Conservation (phyloP, 2,797 vertebrate species). For the Rhinogobio ventralis region DNA sequence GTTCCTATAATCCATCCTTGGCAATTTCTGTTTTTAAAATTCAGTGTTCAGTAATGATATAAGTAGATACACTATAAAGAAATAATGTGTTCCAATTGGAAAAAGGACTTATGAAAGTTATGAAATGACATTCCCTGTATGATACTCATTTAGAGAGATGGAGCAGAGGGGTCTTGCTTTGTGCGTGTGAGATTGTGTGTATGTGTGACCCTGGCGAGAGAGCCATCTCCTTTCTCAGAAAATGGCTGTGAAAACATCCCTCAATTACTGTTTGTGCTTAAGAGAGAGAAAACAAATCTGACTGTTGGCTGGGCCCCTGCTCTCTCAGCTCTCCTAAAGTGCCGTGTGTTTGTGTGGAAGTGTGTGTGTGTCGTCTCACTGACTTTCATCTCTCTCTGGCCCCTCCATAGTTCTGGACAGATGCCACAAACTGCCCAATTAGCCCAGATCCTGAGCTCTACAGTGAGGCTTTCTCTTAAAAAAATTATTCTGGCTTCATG, state of each 20-base stretch:
- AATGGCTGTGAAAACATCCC: slow-evolving; percentile 55
- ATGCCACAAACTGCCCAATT: slow-evolving; percentile 80
- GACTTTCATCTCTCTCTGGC: slow-evolving; percentile 60
- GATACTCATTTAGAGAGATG: slow-evolving; percentile 34
- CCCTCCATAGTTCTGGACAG: slow-evolving; percentile 75
- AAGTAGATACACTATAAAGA: background rate
- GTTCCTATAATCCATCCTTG: background rate
- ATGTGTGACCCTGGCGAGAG: slow-evolving; percentile 44
- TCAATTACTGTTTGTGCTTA: slow-evolving; percentile 62
- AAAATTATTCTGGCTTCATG: slow-evolving; percentile 41
- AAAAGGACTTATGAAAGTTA: background rate
- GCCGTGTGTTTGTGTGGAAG: slow-evolving; percentile 32
- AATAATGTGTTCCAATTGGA: background rate
- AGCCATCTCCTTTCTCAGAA: slow-evolving; percentile 30
- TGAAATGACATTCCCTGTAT: slow-evolving; percentile 50
- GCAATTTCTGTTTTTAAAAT: background rate
- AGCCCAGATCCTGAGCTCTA: slow-evolving; percentile 72
- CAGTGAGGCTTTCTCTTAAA: slow-evolving; percentile 69
- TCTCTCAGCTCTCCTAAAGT: slow-evolving; percentile 67
- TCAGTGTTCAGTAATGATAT: slow-evolving; percentile 6
- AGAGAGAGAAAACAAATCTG: slow-evolving; percentile 62
- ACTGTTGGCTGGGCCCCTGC: slow-evolving; percentile 56
- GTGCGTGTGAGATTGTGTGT: background rate
- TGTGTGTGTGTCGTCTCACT: slow-evolving; percentile 35
- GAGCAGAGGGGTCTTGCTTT: background rate